These are phyloP conservation scores for Umimayanthus kanabou DNA, from an alignment of 92 coral and sea anemone species.

Conservation along the genomic window DNA sequence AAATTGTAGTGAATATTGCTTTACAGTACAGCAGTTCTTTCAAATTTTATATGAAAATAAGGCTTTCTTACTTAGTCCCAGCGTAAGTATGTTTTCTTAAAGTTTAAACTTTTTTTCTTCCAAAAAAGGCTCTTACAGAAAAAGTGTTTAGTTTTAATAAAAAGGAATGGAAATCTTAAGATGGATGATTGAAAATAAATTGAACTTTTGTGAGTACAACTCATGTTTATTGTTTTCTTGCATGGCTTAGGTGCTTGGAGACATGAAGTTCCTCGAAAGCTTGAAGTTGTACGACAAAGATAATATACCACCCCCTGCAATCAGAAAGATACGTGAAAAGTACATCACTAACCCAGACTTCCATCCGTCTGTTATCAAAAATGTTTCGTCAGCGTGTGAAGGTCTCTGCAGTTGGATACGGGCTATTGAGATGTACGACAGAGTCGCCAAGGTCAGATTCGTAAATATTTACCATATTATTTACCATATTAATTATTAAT, in stretches of 20 bases:
- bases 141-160: too few relatives aligned
- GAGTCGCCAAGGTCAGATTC: conserved; percentile 88
- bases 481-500: too few relatives aligned
- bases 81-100: too few relatives aligned
- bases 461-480: too few relatives aligned
- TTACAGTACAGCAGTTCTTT: too few relatives aligned
- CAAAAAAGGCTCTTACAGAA: too few relatives aligned
- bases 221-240: neutral
- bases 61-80: too few relatives aligned
- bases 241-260: conserved; percentile 78
- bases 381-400: conserved; percentile 94
- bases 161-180: neutral
- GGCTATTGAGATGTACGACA: conserved; percentile 97
- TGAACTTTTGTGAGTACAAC: neutral
- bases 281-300: conserved; percentile 91
- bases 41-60: too few relatives aligned
- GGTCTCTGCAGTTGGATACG: conserved; percentile 99
- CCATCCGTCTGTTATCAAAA: conserved; percentile 93
- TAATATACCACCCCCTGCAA: conserved; percentile 75
- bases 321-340: conserved; percentile 93
- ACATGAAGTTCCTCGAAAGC: conserved; percentile 88
- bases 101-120: too few relatives aligned
- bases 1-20: too few relatives aligned
- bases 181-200: neutral
- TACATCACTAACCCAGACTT: conserved; percentile 90